A percentile compares a stretch with the other conserved stretches of the same genome.
Evolutionary conservation across 2,888 invertebrate species (phyloP).

Genomic region (Macrosoma leucophasiata): DNA sequence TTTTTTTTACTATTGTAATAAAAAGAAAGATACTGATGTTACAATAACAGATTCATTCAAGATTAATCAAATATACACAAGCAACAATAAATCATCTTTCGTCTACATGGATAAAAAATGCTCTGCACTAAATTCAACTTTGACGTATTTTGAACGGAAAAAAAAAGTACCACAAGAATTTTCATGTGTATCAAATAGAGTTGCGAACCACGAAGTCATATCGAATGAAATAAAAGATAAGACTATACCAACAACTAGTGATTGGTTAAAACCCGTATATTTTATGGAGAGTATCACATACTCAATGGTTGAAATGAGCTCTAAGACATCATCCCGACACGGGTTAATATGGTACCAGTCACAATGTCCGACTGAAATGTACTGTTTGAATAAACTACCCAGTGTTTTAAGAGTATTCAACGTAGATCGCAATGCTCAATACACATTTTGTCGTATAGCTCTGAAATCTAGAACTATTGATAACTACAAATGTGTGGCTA

Average conservation of each 20-base stretch:
- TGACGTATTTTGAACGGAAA: no score
- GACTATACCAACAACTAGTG: constrained; percentile 7
- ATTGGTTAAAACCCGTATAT: constrained; percentile 43
- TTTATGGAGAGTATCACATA: constrained; percentile 32
- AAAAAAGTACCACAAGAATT: constrained; percentile 2
- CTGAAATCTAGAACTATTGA: constrained; percentile 32
- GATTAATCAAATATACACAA: no score
- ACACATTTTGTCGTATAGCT: constrained; percentile 50
- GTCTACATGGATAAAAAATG: no score
- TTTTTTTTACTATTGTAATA: constrained; percentile 38
- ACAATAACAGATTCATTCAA: no score
- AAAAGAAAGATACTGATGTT: no score
- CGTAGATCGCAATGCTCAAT: constrained; percentile 31
- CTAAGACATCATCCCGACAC: constrained; percentile 26
- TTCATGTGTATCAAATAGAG: constrained; percentile 26
- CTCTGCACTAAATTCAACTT: no score
- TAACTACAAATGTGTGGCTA: constrained; percentile 38
- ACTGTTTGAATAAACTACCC: constrained; percentile 48
- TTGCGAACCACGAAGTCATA: no score
- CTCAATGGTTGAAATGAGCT: constrained; percentile 45
- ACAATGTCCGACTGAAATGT: constrained; percentile 44
- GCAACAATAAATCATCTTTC: no score
- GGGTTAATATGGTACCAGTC: constrained; percentile 58
- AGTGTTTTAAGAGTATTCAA: constrained; percentile 44
- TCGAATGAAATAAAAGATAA: no score